These are phyloP conservation scores for Halocaridina rubra DNA, from an alignment of 2,888 invertebrate species.

Conservation along the genomic window DNA sequence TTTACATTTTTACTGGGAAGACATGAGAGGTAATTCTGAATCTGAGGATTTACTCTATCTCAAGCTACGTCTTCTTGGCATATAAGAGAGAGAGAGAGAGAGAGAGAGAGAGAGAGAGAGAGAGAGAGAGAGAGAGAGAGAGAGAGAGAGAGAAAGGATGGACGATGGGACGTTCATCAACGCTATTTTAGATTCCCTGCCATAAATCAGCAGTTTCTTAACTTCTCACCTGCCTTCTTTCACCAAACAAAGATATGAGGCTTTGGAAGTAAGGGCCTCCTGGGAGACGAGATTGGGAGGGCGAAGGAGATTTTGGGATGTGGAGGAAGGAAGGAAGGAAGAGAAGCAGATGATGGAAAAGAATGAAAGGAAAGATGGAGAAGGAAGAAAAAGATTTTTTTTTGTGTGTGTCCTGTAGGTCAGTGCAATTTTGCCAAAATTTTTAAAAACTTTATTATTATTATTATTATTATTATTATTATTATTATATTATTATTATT, in stretches of 20 bases:
- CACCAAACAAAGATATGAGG: conserved; percentile 7
- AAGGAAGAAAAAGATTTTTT: no score
- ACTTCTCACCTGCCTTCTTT: background rate
- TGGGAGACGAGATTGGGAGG: background rate
- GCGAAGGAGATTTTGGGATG: background rate
- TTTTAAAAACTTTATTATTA: no score
- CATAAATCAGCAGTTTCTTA: conserved; percentile 24
- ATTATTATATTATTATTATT: no score
- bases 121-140: background rate
- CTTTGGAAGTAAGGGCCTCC: background rate
- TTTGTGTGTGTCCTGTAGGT: no score
- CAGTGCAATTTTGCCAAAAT: no score
- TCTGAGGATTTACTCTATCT: no score
- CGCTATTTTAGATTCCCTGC: background rate
- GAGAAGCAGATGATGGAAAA: background rate
- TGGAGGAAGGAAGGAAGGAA: background rate
- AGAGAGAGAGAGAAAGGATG: background rate
- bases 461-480: no score
- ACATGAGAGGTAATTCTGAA: background rate
- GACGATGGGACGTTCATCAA: background rate
- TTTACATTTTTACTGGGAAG: background rate
- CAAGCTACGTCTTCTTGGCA: no score
- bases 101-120: background rate
- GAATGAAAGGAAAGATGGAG: background rate
- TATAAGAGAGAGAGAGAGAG: background rate